Percentiles rank a stretch among this genome's conserved stretches.
Evolutionary conservation across 2,113 vertebrate genomes (phyloP).

Genomic region (Ovis canadensis): DNA sequence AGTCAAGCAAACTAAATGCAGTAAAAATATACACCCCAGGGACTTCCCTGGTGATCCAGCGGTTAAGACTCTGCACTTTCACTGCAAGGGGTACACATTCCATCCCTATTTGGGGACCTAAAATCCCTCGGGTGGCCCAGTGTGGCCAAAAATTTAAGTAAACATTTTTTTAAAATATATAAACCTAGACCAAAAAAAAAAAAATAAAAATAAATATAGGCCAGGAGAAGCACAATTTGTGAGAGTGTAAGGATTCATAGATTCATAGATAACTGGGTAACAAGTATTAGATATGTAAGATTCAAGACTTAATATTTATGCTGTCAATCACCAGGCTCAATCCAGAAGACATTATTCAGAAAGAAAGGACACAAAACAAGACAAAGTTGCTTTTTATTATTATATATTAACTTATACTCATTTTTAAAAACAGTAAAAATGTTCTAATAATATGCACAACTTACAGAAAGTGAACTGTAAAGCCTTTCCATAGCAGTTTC

Average conservation of each 20-base stretch:
- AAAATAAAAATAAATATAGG: not conserved
- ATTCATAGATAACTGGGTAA: not conserved
- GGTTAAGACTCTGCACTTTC: not conserved
- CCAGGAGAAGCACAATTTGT: not conserved
- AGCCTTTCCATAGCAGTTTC: not conserved
- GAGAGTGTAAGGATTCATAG: not conserved
- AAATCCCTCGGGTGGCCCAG: not conserved
- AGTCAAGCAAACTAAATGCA: not conserved
- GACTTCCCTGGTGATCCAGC: not conserved
- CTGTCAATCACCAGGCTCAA: rapidly evolving
- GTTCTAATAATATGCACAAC: not conserved
- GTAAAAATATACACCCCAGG: not conserved
- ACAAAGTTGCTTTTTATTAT: not conserved
- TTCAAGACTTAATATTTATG: not conserved
- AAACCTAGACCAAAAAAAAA: not conserved
- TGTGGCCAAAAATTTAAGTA: not conserved
- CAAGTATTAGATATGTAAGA: not conserved
- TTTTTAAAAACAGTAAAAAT: not conserved
- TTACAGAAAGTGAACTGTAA: not conserved
- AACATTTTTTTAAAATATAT: not conserved
- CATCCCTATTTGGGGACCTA: not conserved
- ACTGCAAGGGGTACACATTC: not conserved
- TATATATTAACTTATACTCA: not conserved
- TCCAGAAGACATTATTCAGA: not conserved
- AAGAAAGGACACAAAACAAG: not conserved